Base-by-base conservation (phyloP, 2,113 vertebrate species). In the Mobula hypostoma region DNA sequence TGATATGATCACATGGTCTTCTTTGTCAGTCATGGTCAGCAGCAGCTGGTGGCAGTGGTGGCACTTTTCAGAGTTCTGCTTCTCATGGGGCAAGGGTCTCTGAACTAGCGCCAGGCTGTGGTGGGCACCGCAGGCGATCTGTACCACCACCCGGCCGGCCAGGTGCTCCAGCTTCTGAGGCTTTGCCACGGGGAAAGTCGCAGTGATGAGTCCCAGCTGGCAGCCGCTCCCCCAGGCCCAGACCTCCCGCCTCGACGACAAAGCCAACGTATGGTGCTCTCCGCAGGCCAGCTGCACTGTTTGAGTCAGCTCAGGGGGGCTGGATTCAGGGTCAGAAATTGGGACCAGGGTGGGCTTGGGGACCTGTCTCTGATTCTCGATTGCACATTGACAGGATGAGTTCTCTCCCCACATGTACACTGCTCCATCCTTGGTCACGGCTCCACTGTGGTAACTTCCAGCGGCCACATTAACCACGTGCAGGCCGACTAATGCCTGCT, bases 1-100 rank as follows among this genome's bases (percentile, higher is more conserved):
- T 1, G 99, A 99, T 96, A 99, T 99, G 95, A 99, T 99, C 92
- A 99, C 99, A 1, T 99, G 99, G 95, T 99, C 99, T 95, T 99
- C 99, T 95, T 99, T 99, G 96, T 99, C 99, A 0, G 96, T 99
- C 99, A 99, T 99, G 7, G 98, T 99, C 95, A 98, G 99, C 15
- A 99, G 96, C 93, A 98, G 97, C 95, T 99, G 98, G 95, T 99
- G 97, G 95, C 99, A 99, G 94, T 98, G 98, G 93, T 97, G 97
- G 95, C 99, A 99, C 91, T 98, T 98, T 95, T 99, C 99, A 17
- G 97, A 97, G 19, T 97, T 96, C 8, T 97, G 97, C 77, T 97
- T 98, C 29, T 98, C 97, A 94, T 97, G 97, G 0, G 97, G 96
- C 70, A 96, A 96, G 6, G 97, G 97, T 95, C 98, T 98, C 0